A percentile compares a stretch with the other conserved stretches of the same genome.
These are phyloP conservation scores for Temnothorax nylanderi DNA, from an alignment of 1,140 invertebrate species.

Conservation along the genomic window DNA sequence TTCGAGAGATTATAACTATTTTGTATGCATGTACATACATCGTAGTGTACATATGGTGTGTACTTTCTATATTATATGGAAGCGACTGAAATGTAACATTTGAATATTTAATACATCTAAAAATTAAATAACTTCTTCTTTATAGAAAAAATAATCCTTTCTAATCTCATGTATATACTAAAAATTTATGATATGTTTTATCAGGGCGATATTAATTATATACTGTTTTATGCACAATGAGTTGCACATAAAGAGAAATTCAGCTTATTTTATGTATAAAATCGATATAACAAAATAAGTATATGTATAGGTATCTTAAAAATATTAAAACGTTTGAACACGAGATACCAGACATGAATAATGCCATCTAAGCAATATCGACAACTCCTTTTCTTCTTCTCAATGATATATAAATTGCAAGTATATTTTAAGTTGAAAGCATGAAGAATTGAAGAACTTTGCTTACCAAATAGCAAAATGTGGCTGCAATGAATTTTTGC, in stretches of 20 bases:
- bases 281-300: background rate
- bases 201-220: background rate
- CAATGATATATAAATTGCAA: constrained; percentile 6
- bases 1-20: background rate
- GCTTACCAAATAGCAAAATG: background rate
- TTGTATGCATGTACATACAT: background rate
- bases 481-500: background rate
- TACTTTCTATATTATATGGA: background rate
- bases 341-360: background rate
- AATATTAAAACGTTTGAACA: background rate
- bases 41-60: too few relatives aligned
- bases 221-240: background rate
- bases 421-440: background rate
- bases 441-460: background rate
- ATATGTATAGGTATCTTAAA: background rate
- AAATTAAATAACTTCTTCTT: background rate
- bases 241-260: too few relatives aligned
- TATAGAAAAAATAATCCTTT: background rate
- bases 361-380: background rate
- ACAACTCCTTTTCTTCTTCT: background rate
- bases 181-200: background rate
- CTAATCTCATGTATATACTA: too few relatives aligned
- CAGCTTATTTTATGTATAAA: background rate
- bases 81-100: background rate
- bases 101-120: background rate